Percentiles rank a stretch among this genome's conserved stretches.
Evolutionary conservation across 2,888 invertebrate genomes (phyloP).

Genomic region (Argyresthia albistria): DNA sequence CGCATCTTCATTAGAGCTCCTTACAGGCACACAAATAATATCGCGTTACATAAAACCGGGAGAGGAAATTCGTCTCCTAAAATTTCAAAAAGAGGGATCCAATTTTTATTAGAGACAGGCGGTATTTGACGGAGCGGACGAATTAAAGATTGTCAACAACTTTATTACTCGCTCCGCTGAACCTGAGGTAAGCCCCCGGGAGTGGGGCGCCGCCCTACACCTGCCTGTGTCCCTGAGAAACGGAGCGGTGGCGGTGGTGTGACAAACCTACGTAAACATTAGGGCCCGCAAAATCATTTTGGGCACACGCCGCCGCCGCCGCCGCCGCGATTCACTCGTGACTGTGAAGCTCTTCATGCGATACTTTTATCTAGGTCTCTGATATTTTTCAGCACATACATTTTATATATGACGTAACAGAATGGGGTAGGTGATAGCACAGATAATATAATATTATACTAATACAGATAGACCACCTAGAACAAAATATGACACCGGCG

Average conservation of each 20-base stretch:
- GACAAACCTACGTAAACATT: too few relatives aligned
- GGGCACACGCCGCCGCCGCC: too few relatives aligned
- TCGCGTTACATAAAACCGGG: background rate
- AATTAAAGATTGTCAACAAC: slow-evolving; percentile 71
- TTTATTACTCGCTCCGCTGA: slow-evolving; percentile 67
- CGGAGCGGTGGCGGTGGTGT: too few relatives aligned
- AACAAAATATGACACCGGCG: too few relatives aligned
- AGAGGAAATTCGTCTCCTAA: background rate
- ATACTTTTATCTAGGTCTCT: too few relatives aligned
- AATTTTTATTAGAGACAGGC: slow-evolving; percentile 37
- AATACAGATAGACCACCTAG: too few relatives aligned
- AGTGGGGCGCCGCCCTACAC: slow-evolving; percentile 19
- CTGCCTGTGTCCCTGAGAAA: background rate
- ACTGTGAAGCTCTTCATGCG: background rate
- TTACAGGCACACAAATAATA: background rate
- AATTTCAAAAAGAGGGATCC: slow-evolving; percentile 9
- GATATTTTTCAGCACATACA: too few relatives aligned
- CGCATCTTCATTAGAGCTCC: slow-evolving; percentile 1
- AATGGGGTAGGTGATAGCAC: too few relatives aligned
- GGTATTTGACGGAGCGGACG: slow-evolving; percentile 37
- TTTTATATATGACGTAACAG: too few relatives aligned
- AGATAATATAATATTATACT: too few relatives aligned
- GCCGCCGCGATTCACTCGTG: background rate
- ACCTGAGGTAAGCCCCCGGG: slow-evolving; percentile 30
- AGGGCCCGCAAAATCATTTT: too few relatives aligned